These are phyloP conservation scores for Macrocentrus cingulum DNA, from an alignment of 1,140 invertebrate genomes.

Conservation along the genomic window DNA sequence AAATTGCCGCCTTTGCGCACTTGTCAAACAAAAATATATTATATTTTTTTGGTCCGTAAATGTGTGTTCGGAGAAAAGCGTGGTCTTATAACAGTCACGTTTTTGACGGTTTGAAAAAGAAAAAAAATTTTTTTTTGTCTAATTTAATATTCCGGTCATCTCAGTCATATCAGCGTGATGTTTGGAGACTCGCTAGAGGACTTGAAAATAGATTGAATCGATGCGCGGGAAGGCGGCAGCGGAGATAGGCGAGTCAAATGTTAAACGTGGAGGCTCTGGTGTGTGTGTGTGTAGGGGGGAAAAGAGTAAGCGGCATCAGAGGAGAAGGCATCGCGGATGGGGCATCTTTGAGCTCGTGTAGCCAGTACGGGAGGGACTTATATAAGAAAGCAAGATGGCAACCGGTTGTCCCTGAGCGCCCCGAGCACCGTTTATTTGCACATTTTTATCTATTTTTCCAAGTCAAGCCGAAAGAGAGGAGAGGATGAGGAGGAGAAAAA, in stretches of 20 bases:
- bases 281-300: neutral
- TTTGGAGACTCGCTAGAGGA: no score
- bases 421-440: conserved; percentile 53
- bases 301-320: neutral
- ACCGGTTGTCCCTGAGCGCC: conserved; percentile 58
- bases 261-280: neutral
- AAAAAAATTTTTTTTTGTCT: no score
- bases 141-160: no score
- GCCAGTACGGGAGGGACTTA: conserved; percentile 52
- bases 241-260: neutral
- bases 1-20: no score
- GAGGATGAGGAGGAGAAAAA: conserved; percentile 21
- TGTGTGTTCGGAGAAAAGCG: no score
- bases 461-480: conserved; percentile 27
- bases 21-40: no score
- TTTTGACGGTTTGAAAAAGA: no score
- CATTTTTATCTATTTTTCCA: conserved; percentile 60
- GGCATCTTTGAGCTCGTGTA: conserved; percentile 52
- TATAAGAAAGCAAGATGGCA: conserved; percentile 60
- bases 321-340: conserved; percentile 31
- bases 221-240: neutral
- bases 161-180: no score
- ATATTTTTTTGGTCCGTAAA: no score
- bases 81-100: no score
- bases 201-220: conserved; percentile 4